Percentiles rank a stretch among this genome's conserved stretches.
phyloP scores from a whole-genome alignment of 92 coral and sea anemone species.

The Anthopleura xanthogrammica region DNA sequence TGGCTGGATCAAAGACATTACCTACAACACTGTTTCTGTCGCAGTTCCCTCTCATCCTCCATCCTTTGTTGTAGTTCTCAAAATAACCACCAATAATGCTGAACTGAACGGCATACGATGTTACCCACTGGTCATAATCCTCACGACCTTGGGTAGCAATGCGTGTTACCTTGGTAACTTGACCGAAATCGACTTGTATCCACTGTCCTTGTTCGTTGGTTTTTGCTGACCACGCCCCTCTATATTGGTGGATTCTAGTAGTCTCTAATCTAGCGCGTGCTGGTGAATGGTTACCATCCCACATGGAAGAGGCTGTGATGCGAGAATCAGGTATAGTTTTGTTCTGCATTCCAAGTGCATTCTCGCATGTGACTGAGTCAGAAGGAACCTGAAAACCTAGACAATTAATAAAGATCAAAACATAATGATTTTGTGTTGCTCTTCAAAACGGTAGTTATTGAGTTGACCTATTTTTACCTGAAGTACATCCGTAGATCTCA shows the following conservation, averaged over 20 bases:
- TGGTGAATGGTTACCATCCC: slow-evolving; percentile 4
- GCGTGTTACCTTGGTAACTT: too few species aligned
- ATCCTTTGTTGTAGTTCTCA: slow-evolving; percentile 23
- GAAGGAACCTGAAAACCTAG: too few species aligned
- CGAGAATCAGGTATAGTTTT: slow-evolving; percentile 3
- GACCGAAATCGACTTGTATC: neutral
- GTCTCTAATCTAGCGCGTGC: slow-evolving; percentile 3
- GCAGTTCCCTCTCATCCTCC: neutral
- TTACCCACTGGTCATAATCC: slow-evolving; percentile 36
- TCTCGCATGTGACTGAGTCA: too few species aligned
- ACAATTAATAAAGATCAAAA: too few species aligned
- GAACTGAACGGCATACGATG: slow-evolving; percentile 27
- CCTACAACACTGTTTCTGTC: slow-evolving; percentile 20
- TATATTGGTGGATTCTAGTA: neutral
- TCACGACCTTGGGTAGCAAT: neutral
- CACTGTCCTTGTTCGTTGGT: neutral
- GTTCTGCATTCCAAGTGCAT: neutral
- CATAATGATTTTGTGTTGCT: too few species aligned
- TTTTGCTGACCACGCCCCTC: slow-evolving; percentile 12
- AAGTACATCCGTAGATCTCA: too few species aligned
- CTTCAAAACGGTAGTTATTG: too few species aligned
- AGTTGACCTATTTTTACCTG: too few species aligned
- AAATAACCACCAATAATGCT: slow-evolving; percentile 30
- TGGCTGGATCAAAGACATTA: slow-evolving; percentile 10
- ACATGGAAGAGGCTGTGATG: neutral